A percentile compares a stretch with the other conserved stretches of the same genome.
These are phyloP conservation scores for Ophion ventricosus DNA, from an alignment of 2,888 invertebrate species.

Conservation along the genomic window DNA sequence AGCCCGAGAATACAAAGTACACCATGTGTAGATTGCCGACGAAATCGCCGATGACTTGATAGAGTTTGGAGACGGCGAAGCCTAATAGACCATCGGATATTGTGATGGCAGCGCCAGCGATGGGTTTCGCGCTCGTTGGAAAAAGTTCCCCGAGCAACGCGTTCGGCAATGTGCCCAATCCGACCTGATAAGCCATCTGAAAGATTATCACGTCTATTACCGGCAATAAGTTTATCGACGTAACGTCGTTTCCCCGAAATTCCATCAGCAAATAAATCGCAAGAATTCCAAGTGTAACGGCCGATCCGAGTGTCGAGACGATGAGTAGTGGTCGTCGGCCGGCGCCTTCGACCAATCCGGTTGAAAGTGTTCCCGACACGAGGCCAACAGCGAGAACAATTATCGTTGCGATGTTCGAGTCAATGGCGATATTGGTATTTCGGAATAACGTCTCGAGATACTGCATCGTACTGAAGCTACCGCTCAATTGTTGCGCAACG, in stretches of 20 bases:
- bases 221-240: conserved; percentile 75
- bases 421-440: conserved; percentile 73
- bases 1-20: conserved; percentile 78
- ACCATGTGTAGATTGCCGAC: conserved; percentile 72
- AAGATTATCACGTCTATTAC: conserved; percentile 78
- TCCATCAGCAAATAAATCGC: conserved; percentile 76
- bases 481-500: conserved; percentile 81
- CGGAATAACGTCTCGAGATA: conserved; percentile 77
- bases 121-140: conserved; percentile 79
- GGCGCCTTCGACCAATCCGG: conserved; percentile 82
- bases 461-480: conserved; percentile 80
- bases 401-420: conserved; percentile 82
- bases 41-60: conserved; percentile 75
- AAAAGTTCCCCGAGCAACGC: conserved; percentile 80
- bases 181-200: conserved; percentile 79
- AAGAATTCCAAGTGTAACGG: conserved; percentile 74
- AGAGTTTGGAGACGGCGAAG: conserved; percentile 79
- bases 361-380: conserved; percentile 78
- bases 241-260: conserved; percentile 69
- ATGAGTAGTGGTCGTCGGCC: conserved; percentile 84
- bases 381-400: conserved; percentile 84
- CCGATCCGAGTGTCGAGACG: conserved; percentile 82
- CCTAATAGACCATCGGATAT: conserved; percentile 79
- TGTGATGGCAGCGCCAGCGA: conserved; percentile 78
- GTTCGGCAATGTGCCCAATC: conserved; percentile 80